Base-by-base conservation (phyloP, 37 sponge, comb jelly and placozoan species). In the Theonella swinhoei region DNA sequence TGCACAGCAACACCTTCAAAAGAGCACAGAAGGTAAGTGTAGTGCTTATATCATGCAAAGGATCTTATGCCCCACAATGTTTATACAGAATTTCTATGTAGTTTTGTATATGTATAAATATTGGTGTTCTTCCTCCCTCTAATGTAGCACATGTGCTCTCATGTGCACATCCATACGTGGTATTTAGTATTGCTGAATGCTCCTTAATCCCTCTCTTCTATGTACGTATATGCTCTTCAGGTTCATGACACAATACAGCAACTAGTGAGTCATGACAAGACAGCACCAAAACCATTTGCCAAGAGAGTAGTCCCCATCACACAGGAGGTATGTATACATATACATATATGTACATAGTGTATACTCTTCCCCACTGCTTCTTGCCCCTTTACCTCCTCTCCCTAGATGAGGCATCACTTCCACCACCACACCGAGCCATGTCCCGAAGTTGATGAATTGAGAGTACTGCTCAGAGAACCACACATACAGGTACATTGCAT, bases 11-110 rank as follows among this genome's bases (percentile, higher is more conserved):
- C 42, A 82, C 74, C 35, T 86, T 89, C 59, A 93, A 83, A 77
- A 89, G 83, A 22, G 90, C 90, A 1, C 86, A 87, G 36, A 65
- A 86, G 78, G 94, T 93, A 62, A 82, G 79, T 47, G 34, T 2
- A 38, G 1, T 28, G 5, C 8, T n/a, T n/a, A n/a, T n/a, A n/a
- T n/a, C n/a, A n/a, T n/a, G n/a, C n/a, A n/a, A n/a, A n/a, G n/a
- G n/a, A n/a, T n/a, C n/a, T n/a, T n/a, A n/a, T n/a, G n/a, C n/a
- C n/a, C n/a, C n/a, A n/a, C n/a, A n/a, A n/a, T n/a, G n/a, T n/a
- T n/a, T n/a, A n/a, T n/a, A n/a, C n/a, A n/a, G n/a, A n/a, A n/a
- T n/a, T n/a, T n/a, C n/a, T n/a, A n/a, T n/a, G n/a, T n/a, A n/a
- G n/a, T n/a, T n/a, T n/a, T n/a, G n/a, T n/a, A n/a, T n/a, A n/a